Conservation (phyloP, 35 echinoderm and acorn worm genomes). For the Acanthaster planci region DNA sequence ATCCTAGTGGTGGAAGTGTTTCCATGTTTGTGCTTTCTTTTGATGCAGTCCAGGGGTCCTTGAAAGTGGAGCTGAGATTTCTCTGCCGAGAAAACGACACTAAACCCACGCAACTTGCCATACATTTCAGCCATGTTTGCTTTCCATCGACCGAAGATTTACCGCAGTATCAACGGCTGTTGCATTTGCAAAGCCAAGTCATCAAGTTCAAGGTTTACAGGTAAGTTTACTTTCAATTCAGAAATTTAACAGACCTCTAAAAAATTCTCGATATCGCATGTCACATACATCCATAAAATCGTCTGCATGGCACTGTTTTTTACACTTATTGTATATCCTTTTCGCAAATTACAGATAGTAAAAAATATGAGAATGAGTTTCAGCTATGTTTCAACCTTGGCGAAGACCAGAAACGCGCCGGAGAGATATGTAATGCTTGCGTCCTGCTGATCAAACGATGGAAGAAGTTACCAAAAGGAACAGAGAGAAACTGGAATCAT, state of each 20-base stretch:
- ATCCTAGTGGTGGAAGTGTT: no score
- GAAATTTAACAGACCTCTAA: no score
- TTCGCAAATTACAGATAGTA: constrained; percentile 63
- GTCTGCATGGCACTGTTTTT: constrained; percentile 1
- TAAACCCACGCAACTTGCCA: no score
- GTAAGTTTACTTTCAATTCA: constrained; percentile 33
- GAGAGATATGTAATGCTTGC: constrained; percentile 98
- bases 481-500: constrained; percentile 97
- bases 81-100: no score
- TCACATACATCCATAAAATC: no score
- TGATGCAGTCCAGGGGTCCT: no score
- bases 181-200: constrained; percentile 95
- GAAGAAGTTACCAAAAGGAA: constrained; percentile 98
- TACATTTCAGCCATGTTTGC: constrained; percentile 70
- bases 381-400: constrained; percentile 79
- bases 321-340: not conserved
- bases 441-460: constrained; percentile 97
- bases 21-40: no score
- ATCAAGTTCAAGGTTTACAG: constrained; percentile 95
- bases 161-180: constrained; percentile 83
- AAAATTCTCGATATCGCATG: no score
- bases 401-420: constrained; percentile 70
- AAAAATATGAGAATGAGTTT: constrained; percentile 95
- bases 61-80: no score
- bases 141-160: constrained; percentile 96